Conservation (phyloP, 2,113 vertebrate genomes). For the Pseudopodoces humilis region DNA sequence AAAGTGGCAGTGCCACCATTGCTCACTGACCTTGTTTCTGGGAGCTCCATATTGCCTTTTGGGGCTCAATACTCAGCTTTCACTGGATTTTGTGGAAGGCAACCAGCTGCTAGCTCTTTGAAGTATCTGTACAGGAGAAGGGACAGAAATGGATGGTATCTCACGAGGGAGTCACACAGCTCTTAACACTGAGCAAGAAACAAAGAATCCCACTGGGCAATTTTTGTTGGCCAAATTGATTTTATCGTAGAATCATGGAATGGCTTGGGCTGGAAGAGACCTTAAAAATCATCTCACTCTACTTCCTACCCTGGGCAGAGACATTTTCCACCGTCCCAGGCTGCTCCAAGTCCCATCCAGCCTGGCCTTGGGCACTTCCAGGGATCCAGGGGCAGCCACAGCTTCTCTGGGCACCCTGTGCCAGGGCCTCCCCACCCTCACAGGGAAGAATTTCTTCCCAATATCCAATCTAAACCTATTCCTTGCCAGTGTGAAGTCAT, state of each 20-base stretch:
- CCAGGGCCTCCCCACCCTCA: accelerated
- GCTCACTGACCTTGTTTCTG: neutral
- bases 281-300: neutral
- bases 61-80: neutral
- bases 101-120: neutral
- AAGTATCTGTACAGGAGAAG: neutral
- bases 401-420: neutral
- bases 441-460: neutral
- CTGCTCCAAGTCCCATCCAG: accelerated
- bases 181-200: neutral
- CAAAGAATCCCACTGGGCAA: neutral
- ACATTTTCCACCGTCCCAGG: accelerated
- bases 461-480: neutral
- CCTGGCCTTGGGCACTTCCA: neutral
- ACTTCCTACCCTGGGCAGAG: neutral
- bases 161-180: accelerated
- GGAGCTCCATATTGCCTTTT: neutral
- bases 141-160: neutral
- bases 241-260: neutral
- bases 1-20: neutral
- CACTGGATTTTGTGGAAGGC: neutral
- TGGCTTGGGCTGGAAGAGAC: neutral
- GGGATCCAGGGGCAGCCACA: neutral
- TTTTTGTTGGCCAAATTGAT: neutral
- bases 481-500: neutral